Conservation (phyloP, 2,888 invertebrate genomes). For the Apamea crenata region DNA sequence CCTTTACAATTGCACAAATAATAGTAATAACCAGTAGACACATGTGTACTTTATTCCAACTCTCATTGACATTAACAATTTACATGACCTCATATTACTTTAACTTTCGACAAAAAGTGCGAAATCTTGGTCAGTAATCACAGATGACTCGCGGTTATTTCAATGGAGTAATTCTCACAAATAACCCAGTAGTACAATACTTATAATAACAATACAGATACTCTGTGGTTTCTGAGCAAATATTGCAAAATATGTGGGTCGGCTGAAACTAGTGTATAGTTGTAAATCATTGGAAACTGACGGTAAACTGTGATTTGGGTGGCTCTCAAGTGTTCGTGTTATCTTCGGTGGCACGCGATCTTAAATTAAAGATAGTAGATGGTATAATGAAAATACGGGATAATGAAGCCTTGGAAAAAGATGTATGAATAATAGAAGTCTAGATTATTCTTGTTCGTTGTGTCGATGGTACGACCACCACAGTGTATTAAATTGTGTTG, state of each 20-base stretch:
- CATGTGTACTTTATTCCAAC: background rate
- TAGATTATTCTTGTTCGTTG: background rate
- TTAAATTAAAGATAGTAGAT: conserved; percentile 12
- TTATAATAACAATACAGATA: conserved; percentile 27
- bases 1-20: background rate
- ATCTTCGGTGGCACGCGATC: conserved; percentile 38
- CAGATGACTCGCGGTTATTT: conserved; percentile 4
- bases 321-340: conserved; percentile 26
- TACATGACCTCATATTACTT: background rate
- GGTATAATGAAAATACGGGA: background rate
- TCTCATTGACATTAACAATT: background rate
- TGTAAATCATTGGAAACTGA: conserved; percentile 53
- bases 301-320: conserved; percentile 50
- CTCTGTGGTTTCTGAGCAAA: conserved; percentile 39
- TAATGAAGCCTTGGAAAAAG: background rate
- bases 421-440: background rate
- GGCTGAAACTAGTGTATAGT: conserved; percentile 35
- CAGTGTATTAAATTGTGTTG: background rate
- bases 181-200: conserved; percentile 20
- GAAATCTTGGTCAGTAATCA: background rate
- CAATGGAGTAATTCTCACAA: conserved; percentile 23
- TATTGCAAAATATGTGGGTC: conserved; percentile 63
- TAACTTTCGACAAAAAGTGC: background rate
- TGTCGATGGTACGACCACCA: background rate
- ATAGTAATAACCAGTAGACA: background rate